Conservation (phyloP, 1,140 invertebrate species). For the Zaprionus ornatus region DNA sequence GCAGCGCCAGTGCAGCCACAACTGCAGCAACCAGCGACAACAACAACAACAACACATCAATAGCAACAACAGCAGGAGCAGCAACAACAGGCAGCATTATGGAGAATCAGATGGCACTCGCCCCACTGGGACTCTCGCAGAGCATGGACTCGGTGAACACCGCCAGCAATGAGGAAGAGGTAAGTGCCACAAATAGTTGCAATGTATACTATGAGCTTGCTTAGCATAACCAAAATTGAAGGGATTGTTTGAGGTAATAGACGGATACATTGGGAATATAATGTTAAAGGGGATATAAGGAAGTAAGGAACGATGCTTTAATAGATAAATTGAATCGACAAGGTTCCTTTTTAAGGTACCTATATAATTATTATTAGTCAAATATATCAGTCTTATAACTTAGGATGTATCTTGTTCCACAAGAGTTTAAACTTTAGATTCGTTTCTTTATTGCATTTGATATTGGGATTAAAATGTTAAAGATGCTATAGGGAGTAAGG, state of each 20-base stretch:
- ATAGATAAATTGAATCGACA: too few species aligned
- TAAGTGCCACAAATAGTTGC: slow-evolving; percentile 84
- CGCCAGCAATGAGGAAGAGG: slow-evolving; percentile 95
- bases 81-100: slow-evolving; percentile 65
- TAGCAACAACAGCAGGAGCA: slow-evolving; percentile 49
- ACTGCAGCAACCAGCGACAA: slow-evolving; percentile 58
- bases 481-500: not conserved
- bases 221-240: not conserved
- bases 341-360: too few species aligned
- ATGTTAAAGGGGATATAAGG: not conserved
- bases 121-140: slow-evolving; percentile 87
- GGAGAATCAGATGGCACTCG: slow-evolving; percentile 83
- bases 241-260: not conserved
- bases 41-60: slow-evolving; percentile 54
- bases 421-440: too few species aligned
- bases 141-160: slow-evolving; percentile 97
- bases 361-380: too few species aligned
- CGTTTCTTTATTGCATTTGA: too few species aligned
- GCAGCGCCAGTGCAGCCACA: slow-evolving; percentile 54
- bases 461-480: too few species aligned
- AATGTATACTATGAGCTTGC: not conserved
- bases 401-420: too few species aligned
- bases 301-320: not conserved
- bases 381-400: too few species aligned
- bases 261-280: not conserved